Conservation (phyloP, 2,888 invertebrate species). For the Mimas tiliae region DNA sequence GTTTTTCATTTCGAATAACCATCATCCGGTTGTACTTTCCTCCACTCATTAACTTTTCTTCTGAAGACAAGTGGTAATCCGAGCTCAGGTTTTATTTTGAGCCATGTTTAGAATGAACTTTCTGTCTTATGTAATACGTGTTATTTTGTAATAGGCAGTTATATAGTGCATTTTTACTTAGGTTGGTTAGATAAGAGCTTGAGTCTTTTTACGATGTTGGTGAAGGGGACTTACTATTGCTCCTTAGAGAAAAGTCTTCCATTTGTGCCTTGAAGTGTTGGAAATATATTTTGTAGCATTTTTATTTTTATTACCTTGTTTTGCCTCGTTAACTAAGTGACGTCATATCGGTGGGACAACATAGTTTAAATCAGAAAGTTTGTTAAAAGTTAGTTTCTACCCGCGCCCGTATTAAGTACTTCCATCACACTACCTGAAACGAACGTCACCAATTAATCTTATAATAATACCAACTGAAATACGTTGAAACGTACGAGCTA, state of each 20-base stretch:
- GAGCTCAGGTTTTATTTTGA: conserved; percentile 47
- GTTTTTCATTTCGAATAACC: conserved; percentile 65
- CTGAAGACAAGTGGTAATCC: conserved; percentile 58
- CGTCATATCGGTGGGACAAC: background rate
- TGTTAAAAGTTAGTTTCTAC: no score
- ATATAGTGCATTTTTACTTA: conserved; percentile 48
- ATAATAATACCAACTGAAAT: background rate
- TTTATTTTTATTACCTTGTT: background rate
- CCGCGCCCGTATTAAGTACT: no score
- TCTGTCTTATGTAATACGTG: conserved; percentile 27
- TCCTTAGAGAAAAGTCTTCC: background rate
- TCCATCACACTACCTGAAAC: no score
- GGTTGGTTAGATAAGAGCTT: conserved; percentile 55
- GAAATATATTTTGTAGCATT: background rate
- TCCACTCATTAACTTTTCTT: conserved; percentile 66
- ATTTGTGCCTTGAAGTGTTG: background rate
- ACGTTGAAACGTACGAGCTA: conserved; percentile 43
- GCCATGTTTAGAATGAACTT: conserved; percentile 35
- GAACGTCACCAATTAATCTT: conserved; percentile 8
- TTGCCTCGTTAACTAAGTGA: no score
- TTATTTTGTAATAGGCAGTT: conserved; percentile 35
- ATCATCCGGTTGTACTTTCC: conserved; percentile 54
- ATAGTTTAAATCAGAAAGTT: no score
- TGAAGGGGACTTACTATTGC: conserved; percentile 37
- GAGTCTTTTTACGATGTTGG: conserved; percentile 53